Base-by-base conservation (phyloP, 2,888 invertebrate genomes). In the Mesorhabditis spiculigera region DNA sequence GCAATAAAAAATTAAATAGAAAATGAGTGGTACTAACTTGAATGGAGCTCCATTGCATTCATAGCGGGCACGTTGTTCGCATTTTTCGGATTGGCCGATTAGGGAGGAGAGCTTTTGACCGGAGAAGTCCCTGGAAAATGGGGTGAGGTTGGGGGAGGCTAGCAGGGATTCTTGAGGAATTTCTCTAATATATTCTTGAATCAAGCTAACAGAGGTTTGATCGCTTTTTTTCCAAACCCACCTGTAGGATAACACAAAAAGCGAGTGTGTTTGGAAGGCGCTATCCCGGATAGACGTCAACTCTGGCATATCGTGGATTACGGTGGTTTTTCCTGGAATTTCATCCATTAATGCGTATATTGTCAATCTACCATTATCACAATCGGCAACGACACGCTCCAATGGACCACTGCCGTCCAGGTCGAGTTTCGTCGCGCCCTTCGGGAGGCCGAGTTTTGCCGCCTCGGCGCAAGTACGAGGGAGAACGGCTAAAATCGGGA, bases 391-490 rank as follows among this genome's bases (percentile, higher is more conserved):
- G 4, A 78, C 77, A 8, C 75, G 66, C 8, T 72, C 71, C 8
- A 81, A 67, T 8, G 78, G 74, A 2, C 75, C 75, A 43, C 77
- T 75, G 13, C 82, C 81, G 72, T 84, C 84, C n/a, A 82, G 74
- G 69, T 83, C 84, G 45, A 84, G 65, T 67, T 75, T 71, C 13
- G 79, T 81, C 5, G 81, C 74, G 4, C 84, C 84, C 41, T 78
- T 72, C 5, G 75, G 75, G 16, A 75, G 75, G 50, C 73, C 71
- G 66, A 78, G 77, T 42, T 75, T 73, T 13, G 65, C 62, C 3
- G 83, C 83, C 68, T 84, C 82, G 8, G 78, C 71, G 71, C 83
- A 83, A 5, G 74, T 76, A 5, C 80, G 79, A 4, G 83, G 82
- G 28, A 80, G 72, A 4, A 73, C 70, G 13, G 77, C 80, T 80